phyloP scores from a whole-genome alignment of 2,113 vertebrate species.

The Butastur rufipennis region DNA sequence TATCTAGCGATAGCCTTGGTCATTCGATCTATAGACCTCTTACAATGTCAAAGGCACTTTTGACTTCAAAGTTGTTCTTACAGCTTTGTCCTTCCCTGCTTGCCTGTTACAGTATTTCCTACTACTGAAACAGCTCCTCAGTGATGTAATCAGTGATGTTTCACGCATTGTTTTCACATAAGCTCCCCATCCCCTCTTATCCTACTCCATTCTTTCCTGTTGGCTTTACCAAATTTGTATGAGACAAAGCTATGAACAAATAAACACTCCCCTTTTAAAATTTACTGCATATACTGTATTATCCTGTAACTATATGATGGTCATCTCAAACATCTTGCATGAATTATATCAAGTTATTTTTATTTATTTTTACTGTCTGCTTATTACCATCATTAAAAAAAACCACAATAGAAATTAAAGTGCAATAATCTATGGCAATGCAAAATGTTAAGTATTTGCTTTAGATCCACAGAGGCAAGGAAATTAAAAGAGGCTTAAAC shows the following conservation, averaged over 20 bases:
- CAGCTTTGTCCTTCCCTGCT: background rate
- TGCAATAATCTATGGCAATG: background rate
- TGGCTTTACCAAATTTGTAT: background rate
- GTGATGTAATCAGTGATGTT: background rate
- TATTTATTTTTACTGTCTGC: background rate
- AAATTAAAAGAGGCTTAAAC: slow-evolving; percentile 46
- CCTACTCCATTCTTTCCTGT: background rate
- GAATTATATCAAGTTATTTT: background rate
- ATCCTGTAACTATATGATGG: background rate
- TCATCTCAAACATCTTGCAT: background rate
- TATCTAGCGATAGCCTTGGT: background rate
- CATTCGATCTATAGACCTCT: background rate
- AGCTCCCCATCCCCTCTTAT: background rate
- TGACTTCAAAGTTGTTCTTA: background rate
- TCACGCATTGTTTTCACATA: background rate
- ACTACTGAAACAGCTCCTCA: background rate
- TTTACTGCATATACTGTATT: background rate
- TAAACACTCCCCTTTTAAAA: background rate
- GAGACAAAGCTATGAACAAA: background rate
- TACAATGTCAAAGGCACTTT: background rate
- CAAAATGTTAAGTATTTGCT: background rate
- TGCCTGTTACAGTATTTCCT: background rate
- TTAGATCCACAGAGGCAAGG: background rate
- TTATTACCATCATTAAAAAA: background rate
- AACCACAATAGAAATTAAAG: background rate